Percentiles rank a stretch among this genome's conserved stretches.
These are phyloP conservation scores for Pavo muticus DNA, from an alignment of 2,113 vertebrate genomes.

Conservation along the genomic window DNA sequence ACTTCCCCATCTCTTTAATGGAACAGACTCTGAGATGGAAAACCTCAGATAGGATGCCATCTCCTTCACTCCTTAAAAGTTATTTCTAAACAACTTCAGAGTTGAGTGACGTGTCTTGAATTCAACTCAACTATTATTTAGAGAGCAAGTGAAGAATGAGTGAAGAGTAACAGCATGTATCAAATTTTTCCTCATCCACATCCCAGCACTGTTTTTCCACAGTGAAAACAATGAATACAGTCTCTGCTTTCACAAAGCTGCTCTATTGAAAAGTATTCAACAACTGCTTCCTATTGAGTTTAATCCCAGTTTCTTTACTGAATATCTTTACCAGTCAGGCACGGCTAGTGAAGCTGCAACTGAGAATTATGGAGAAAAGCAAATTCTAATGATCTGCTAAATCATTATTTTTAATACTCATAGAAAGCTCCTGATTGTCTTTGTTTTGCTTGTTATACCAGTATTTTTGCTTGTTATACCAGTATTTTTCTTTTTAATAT, in stretches of 20 bases:
- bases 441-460: not conserved
- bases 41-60: not conserved
- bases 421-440: not conserved
- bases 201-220: not conserved
- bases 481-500: not conserved
- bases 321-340: not conserved
- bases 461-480: not conserved
- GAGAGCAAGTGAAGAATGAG: not conserved
- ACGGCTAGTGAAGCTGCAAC: not conserved
- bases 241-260: not conserved
- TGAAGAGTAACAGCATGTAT: not conserved
- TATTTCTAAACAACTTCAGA: slow-evolving; percentile 1
- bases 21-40: not conserved
- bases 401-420: not conserved
- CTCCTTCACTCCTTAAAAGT: not conserved
- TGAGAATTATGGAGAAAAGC: not conserved
- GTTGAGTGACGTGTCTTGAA: not conserved
- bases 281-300: not conserved
- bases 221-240: not conserved
- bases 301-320: not conserved
- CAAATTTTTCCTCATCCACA: not conserved
- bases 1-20: not conserved
- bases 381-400: not conserved
- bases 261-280: not conserved
- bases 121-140: not conserved